Conservation (phyloP, 2,113 vertebrate genomes). For the Macrotis lagotis region DNA sequence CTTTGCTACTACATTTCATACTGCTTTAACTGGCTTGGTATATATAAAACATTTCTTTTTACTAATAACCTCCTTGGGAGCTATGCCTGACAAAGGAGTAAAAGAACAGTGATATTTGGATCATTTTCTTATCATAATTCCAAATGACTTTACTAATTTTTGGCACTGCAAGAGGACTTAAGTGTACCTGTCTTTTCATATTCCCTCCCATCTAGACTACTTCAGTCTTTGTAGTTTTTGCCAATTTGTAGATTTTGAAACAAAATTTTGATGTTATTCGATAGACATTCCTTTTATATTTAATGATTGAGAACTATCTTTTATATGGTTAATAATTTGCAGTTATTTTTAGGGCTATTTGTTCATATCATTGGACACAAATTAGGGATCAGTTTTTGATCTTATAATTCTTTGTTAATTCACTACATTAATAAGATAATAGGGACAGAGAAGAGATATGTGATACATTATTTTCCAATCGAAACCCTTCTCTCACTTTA, state of each 20-base stretch:
- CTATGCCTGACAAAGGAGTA: not conserved
- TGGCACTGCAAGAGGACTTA: not conserved
- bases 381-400: not conserved
- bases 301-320: not conserved
- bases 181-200: not conserved
- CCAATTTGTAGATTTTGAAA: not conserved
- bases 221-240: not conserved
- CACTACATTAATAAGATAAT: not conserved
- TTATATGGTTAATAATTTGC: not conserved
- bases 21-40: not conserved
- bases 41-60: not conserved
- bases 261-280: not conserved
- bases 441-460: not conserved
- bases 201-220: not conserved
- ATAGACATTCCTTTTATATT: not conserved
- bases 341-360: not conserved
- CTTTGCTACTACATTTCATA: not conserved
- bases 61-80: no score
- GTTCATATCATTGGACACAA: not conserved
- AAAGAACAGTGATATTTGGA: not conserved
- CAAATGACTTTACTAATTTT: not conserved
- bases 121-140: not conserved
- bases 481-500: not conserved
- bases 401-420: not conserved
- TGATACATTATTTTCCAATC: not conserved